Conservation (phyloP, 1,140 invertebrate genomes). For the Cydia strobilella region DNA sequence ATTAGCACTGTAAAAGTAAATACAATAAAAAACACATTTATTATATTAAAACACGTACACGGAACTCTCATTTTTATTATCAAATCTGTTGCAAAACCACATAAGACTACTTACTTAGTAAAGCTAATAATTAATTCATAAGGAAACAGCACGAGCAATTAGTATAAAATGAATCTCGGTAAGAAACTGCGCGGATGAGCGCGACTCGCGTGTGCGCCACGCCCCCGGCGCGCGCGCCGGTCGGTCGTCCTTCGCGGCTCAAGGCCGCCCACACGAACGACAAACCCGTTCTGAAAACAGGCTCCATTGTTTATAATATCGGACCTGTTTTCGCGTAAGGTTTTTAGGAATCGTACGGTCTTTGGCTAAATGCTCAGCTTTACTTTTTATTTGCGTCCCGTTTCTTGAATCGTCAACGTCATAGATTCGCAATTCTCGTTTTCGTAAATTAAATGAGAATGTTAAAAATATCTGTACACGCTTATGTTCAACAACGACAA, state of each 20-base stretch:
- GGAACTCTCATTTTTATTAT: background rate
- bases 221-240: conserved; percentile 49
- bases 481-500: too few relatives aligned
- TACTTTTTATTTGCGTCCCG: background rate
- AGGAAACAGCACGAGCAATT: conserved; percentile 26
- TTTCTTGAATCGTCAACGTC: background rate
- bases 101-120: background rate
- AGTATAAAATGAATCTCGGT: conserved; percentile 10
- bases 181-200: conserved; percentile 36
- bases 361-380: background rate
- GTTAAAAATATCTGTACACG: too few relatives aligned
- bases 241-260: conserved; percentile 64
- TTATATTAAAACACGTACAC: background rate
- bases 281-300: conserved; percentile 46
- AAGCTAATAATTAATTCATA: conserved; percentile 25
- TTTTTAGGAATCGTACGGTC: conserved; percentile 27
- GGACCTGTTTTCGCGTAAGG: conserved; percentile 16
- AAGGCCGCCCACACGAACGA: conserved; percentile 60
- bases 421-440: background rate
- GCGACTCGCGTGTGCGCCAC: conserved; percentile 49
- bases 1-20: background rate
- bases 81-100: background rate
- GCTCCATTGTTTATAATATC: conserved; percentile 25
- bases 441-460: background rate
- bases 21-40: too few relatives aligned